Evolutionary conservation across 2,113 vertebrate species (phyloP).

Genomic region (Oryzias woworae): DNA sequence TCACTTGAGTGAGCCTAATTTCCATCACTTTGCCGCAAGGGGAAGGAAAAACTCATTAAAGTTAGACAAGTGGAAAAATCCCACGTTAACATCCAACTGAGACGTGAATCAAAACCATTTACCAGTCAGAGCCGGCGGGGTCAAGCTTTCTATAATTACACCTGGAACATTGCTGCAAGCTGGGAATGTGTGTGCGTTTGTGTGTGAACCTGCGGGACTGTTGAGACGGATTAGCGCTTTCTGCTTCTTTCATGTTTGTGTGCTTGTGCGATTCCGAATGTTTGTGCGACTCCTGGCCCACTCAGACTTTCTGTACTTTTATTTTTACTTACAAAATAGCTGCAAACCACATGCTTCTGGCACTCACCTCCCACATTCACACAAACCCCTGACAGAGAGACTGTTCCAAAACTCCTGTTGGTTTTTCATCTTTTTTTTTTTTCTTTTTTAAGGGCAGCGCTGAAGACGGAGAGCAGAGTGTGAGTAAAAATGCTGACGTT

Average conservation of each 20-base stretch:
- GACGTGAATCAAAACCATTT: constrained; percentile 52
- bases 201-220: constrained; percentile 16
- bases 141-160: constrained; percentile 66
- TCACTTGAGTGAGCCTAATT: constrained; percentile 37
- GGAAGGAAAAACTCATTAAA: constrained; percentile 67
- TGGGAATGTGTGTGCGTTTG: not conserved
- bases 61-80: constrained; percentile 64
- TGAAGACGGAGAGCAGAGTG: not conserved
- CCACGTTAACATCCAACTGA: constrained; percentile 48
- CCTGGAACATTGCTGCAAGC: constrained; percentile 55
- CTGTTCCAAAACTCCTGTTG: constrained; percentile 13
- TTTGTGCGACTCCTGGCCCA: constrained; percentile 14
- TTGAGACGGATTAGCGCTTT: constrained; percentile 32
- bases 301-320: constrained; percentile 4
- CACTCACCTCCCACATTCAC: constrained; percentile 7
- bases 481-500: not conserved
- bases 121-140: constrained; percentile 29
- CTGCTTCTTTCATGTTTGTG: constrained; percentile 8
- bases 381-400: not conserved
- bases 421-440: constrained; percentile 3
- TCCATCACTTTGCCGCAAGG: constrained; percentile 37
- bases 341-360: constrained; percentile 8
- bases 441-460: constrained; percentile 1
- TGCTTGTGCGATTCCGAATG: constrained; percentile 24
- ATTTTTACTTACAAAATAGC: constrained; percentile 12